Evolutionary conservation across 2,797 vertebrate species (phyloP), one percentile per base, ranked within the genome.

Genomic region (Arrhamphus sclerolepis): DNA sequence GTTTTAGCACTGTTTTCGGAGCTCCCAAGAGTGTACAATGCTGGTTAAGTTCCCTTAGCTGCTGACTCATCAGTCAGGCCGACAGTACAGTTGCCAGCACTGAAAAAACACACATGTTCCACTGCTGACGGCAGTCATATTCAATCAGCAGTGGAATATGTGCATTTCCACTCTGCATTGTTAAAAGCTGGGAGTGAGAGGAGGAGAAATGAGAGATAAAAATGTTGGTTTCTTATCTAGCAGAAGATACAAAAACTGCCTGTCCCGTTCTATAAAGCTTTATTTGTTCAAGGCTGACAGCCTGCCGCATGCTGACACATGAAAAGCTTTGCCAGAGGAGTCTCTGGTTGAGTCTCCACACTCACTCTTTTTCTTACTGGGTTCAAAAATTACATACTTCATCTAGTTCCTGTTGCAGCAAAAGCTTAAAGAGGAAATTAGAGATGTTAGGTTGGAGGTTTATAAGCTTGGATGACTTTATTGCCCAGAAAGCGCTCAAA

Each of bases 21-120:
- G 60, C 51, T 59, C 46, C 38, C 75, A 49, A 57, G 54, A 66
- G 43, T 69, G 24, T 56, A 56, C 61, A 75, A 75, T 56, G 52
- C 56, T 24, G 48, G 21, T 58, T 47, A 51, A 38, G 41, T 50
- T 42, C 51, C 26, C 46, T 18, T n/a, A 29, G 48, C 46, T 62
- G 72, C 75, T 79, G 72, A 81, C 55, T 77, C 80, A 78, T 63
- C 73, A 48, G 39, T 17, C 9, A 19, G 22, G 21, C 9, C 49
- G 29, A n/a, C 41, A 53, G 44, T 56, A 31, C 52, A 55, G 50
- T 31, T 63, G 52, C 63, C 48, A 51, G 28, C 49, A 59, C 58
- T 57, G 54, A 16, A 70, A 61, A 56, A 56, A 38, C 57, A 52
- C 52, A 64, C 46, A 50, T 62, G 66, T 42, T 43, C 50, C 56